phyloP scores from a whole-genome alignment of 92 coral and sea anemone genomes.

The Epizoanthus ramosus region DNA sequence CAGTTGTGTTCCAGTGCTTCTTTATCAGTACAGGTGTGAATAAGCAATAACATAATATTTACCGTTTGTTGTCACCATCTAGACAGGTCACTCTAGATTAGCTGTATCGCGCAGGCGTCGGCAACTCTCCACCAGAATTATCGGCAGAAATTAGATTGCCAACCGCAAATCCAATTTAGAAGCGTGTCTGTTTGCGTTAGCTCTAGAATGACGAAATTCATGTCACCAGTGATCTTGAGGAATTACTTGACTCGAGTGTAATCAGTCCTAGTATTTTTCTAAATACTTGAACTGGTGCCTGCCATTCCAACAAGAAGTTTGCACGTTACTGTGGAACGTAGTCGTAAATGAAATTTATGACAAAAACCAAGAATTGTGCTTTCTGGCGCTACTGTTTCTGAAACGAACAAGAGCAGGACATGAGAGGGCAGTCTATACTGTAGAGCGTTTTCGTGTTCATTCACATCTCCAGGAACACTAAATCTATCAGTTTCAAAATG shows the following conservation, averaged over 20 bases:
- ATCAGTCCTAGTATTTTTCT: not conserved
- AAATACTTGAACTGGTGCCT: not conserved
- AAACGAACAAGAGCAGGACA: not conserved
- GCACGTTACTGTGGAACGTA: conserved; percentile 20
- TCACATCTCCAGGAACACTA: not conserved
- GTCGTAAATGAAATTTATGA: conserved; percentile 7
- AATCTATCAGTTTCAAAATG: not conserved
- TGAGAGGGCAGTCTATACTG: not conserved
- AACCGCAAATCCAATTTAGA: conserved; percentile 24
- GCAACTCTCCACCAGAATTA: not conserved
- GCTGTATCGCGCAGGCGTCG: not conserved
- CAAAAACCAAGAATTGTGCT: conserved; percentile 13
- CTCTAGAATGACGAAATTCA: not conserved
- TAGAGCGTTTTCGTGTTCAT: not conserved
- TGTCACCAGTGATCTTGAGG: conserved; percentile 19
- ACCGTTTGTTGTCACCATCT: conserved; percentile 20
- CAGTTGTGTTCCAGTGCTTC: conserved; percentile 13
- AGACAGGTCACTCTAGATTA: not conserved
- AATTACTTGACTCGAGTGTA: conserved; percentile 23
- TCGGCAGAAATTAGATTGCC: not conserved
- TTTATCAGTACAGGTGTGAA: conserved; percentile 38
- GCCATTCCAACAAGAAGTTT: not conserved
- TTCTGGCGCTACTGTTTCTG: not conserved
- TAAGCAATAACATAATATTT: conserved; percentile 29
- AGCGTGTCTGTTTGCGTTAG: not conserved